Conservation (phyloP, 2,797 vertebrate genomes). For the Dryobates pubescens region DNA sequence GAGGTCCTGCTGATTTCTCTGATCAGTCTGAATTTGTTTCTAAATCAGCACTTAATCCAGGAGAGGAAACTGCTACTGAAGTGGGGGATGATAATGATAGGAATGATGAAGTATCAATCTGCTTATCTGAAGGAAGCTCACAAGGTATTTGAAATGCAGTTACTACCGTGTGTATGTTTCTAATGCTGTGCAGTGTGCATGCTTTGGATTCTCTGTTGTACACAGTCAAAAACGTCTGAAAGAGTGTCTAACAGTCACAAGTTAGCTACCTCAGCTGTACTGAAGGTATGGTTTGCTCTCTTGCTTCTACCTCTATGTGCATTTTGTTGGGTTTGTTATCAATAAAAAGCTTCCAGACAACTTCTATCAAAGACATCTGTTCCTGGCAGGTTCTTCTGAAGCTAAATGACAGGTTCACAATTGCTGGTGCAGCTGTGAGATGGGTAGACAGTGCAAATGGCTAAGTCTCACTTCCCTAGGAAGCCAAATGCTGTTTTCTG, state of each 20-base stretch:
- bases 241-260: neutral
- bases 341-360: neutral
- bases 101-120: conserved; percentile 89
- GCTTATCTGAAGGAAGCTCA: conserved; percentile 91
- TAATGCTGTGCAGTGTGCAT: conserved; percentile 58
- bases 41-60: conserved; percentile 83
- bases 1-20: conserved; percentile 92
- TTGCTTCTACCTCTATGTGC: neutral
- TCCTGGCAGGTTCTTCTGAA: neutral
- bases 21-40: conserved; percentile 82
- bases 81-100: conserved; percentile 87
- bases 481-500: neutral
- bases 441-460: neutral
- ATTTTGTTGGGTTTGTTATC: neutral
- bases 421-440: neutral
- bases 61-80: conserved; percentile 85
- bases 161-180: conserved; percentile 37
- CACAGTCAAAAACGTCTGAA: conserved; percentile 2
- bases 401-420: neutral
- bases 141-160: conserved; percentile 78
- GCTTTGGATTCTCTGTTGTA: conserved; percentile 49
- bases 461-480: neutral
- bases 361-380: neutral
- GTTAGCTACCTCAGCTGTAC: neutral
- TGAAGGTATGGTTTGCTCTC: conserved; percentile 11